Evolutionary conservation across 2,888 invertebrate species (phyloP), one percentile per base, ranked within the genome.

Genomic region (Cephus spinipes): DNA sequence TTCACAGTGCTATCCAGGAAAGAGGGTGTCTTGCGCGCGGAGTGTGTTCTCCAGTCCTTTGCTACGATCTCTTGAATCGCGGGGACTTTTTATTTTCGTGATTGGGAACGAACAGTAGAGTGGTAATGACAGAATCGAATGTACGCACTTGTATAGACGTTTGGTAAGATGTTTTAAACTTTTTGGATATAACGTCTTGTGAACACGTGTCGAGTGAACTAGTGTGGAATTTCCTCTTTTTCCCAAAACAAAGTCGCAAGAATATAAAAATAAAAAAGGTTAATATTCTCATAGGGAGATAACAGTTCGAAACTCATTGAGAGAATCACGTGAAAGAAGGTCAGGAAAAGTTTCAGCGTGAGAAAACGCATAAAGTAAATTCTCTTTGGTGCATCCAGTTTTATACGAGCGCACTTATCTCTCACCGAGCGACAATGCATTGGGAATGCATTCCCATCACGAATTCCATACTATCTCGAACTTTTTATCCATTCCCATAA

Each of bases 381-480:
- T 55, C 40, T 55, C 40, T 55, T 55, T 55, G 40, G 23, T 55
- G 23, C 23, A 55, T 55, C 23, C 6, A 55, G 40, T 55, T 55
- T 55, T 55, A 55, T 55, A 55, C 40, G 40, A 55, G 23, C 40
- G 40, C 40, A 55, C 40, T 55, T 55, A 55, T 55, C 40, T 55
- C 23, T 55, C 40, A 6, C 23, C 9, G 40, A 55, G 9, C 40
- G 40, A 55, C 40, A 55, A 55, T 55, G 23, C 40, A 55, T 55
- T 55, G 1, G 71, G 71, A 30, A 71, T 31, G 71, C 31, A 32
- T 71, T 32, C 71, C 71, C 35, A 76, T 68, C 74, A 12, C 36
- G 40, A 76, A 78, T 78, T 78, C 76, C 76, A 73, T 33, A n/a
- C 75, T 76, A 73, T 73, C 76, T 78, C 12, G 4, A 32, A 73